Conservation (phyloP, 2,797 vertebrate genomes). For the Ispidina picta region DNA sequence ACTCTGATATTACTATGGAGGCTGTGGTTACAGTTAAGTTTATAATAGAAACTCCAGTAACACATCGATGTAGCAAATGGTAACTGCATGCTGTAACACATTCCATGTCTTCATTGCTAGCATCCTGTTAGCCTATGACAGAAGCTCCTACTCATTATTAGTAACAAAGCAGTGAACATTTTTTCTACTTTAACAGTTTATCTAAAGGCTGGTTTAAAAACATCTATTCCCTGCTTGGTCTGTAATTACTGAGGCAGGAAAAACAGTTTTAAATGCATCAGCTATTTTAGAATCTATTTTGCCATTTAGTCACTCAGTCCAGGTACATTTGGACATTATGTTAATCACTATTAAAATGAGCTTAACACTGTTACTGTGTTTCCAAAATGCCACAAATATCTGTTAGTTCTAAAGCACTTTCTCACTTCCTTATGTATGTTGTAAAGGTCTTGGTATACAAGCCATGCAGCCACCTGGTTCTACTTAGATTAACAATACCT, state of each 20-base stretch:
- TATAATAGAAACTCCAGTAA: neutral
- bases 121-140: neutral
- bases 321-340: neutral
- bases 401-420: neutral
- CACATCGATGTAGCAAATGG: neutral
- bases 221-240: neutral
- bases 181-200: neutral
- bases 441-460: neutral
- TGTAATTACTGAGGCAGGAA: neutral
- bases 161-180: neutral
- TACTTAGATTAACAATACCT: neutral
- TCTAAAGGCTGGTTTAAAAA: constrained; percentile 1
- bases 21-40: neutral
- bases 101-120: neutral
- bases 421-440: neutral
- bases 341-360: neutral
- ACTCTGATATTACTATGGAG: neutral
- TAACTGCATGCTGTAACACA: neutral
- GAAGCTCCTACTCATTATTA: neutral
- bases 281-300: neutral
- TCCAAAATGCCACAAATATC: neutral
- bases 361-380: neutral
- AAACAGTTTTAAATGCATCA: neutral
- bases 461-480: neutral
- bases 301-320: neutral